These are phyloP conservation scores for Poecilia wingei DNA, from an alignment of 2,797 vertebrate genomes.

Conservation along the genomic window DNA sequence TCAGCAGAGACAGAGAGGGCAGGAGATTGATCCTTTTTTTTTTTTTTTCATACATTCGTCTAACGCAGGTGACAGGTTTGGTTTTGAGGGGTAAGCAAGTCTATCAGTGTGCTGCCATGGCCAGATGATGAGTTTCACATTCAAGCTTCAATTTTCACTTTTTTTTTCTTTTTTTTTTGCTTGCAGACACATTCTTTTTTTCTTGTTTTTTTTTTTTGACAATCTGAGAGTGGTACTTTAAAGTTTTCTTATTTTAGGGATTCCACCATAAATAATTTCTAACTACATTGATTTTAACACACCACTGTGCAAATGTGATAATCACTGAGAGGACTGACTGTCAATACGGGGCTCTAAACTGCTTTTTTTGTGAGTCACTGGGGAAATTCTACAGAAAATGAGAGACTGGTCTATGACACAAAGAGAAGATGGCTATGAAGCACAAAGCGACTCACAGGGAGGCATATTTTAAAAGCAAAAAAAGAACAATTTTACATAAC, in stretches of 20 bases:
- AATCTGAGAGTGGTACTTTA: neutral
- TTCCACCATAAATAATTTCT: neutral
- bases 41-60: constrained; percentile 6
- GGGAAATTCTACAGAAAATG: constrained; percentile 4
- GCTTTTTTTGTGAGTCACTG: neutral
- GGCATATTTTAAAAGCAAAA: neutral
- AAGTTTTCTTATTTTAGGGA: neutral
- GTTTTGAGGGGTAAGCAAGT: constrained; percentile 23
- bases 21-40: constrained; percentile 20
- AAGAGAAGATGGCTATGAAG: neutral
- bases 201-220: neutral
- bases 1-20: constrained; percentile 25
- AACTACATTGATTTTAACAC: neutral
- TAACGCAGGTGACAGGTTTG: constrained; percentile 26
- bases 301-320: neutral
- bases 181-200: neutral
- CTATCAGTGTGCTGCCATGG: neutral
- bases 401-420: constrained; percentile 2
- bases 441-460: neutral
- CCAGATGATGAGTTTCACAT: constrained; percentile 24
- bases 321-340: neutral
- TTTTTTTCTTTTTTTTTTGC: neutral
- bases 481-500: neutral
- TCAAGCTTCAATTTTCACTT: neutral
- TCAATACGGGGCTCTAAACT: neutral